phyloP scores from a whole-genome alignment of 1,140 invertebrate genomes.

The Paracyclopina nana region DNA sequence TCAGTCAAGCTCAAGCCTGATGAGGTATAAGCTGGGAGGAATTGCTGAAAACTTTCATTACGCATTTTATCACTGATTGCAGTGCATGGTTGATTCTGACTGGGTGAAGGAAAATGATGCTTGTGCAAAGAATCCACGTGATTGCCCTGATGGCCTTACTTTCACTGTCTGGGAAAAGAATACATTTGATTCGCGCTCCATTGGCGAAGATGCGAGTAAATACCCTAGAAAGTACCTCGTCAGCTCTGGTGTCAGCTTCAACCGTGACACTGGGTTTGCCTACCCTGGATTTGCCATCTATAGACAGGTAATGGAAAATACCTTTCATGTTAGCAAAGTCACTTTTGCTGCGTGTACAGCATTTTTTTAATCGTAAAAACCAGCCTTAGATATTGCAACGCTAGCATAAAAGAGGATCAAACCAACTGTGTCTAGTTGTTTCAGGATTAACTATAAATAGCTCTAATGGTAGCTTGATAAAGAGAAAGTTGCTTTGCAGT shows the following conservation, averaged over 20 bases:
- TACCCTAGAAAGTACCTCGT: constrained; percentile 12
- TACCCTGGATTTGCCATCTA: constrained; percentile 14
- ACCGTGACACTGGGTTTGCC: not conserved
- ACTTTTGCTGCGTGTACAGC: too few relatives aligned
- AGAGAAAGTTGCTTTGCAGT: too few relatives aligned
- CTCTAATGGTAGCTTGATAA: too few relatives aligned
- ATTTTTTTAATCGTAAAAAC: too few relatives aligned
- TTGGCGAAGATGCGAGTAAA: not conserved
- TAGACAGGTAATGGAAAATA: too few relatives aligned
- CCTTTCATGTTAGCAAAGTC: too few relatives aligned
- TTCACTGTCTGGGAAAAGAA: constrained; percentile 13
- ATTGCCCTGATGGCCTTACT: constrained; percentile 4
- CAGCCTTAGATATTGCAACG: too few relatives aligned
- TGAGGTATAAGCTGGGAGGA: not conserved
- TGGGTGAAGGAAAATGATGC: not conserved
- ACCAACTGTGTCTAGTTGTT: too few relatives aligned
- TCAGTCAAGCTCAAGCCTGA: not conserved
- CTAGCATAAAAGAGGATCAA: too few relatives aligned
- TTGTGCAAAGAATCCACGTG: constrained; percentile 5
- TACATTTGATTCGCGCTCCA: not conserved
- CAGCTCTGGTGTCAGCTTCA: constrained; percentile 10
- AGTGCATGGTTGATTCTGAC: constrained; percentile 14
- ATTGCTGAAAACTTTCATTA: not conserved
- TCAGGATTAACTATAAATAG: too few relatives aligned
- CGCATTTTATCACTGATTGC: not conserved